Evolutionary conservation across 2,797 vertebrate species (phyloP).

Genomic region (Telmatherina bonti): DNA sequence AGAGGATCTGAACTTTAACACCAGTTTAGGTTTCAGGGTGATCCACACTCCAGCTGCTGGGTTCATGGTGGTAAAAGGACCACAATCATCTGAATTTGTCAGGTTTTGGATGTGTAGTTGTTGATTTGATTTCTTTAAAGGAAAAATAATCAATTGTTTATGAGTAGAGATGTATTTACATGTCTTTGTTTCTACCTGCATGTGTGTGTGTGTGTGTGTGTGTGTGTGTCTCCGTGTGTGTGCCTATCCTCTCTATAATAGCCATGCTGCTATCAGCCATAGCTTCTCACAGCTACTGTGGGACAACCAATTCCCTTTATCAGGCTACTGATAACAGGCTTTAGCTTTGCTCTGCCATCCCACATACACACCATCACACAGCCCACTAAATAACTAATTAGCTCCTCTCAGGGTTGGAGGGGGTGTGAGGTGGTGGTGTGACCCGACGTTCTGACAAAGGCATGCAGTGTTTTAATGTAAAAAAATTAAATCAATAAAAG

Average conservation of each 20-base stretch:
- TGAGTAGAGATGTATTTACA: constrained; percentile 30
- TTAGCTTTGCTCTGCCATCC: constrained; percentile 62
- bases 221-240: no score
- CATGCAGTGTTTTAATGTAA: constrained; percentile 82
- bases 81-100: no score
- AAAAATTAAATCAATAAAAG: constrained; percentile 91
- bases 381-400: constrained; percentile 84
- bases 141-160: constrained; percentile 18
- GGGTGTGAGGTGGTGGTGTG: constrained; percentile 9
- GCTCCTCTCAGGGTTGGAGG: constrained; percentile 63
- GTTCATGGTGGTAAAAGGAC: no score
- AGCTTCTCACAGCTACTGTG: constrained; percentile 73
- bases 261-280: constrained; percentile 71
- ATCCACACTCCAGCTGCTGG: no score
- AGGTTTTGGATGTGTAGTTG: no score
- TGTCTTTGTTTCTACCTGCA: constrained; percentile 7
- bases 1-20: no score
- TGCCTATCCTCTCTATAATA: constrained; percentile 69
- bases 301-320: constrained; percentile 82
- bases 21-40: no score
- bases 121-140: background rate
- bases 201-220: constrained; percentile 19
- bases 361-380: constrained; percentile 69
- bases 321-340: constrained; percentile 74
- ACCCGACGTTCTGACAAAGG: constrained; percentile 70